Evolutionary conservation across 2,888 invertebrate species (phyloP), one percentile per base, ranked within the genome.

Genomic region (Limnephilus marmoratus): DNA sequence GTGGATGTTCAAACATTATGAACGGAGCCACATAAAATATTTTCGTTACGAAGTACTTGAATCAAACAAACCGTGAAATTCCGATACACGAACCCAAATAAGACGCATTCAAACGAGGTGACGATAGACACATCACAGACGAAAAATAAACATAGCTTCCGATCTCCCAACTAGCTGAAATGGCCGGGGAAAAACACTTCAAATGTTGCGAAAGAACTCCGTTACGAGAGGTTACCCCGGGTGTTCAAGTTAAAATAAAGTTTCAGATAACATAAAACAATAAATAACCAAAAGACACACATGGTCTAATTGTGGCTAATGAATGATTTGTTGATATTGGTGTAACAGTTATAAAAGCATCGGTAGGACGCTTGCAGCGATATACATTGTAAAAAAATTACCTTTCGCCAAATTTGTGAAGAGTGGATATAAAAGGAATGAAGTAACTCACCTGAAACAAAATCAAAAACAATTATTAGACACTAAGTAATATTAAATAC

Each of bases 391-490:
- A 49, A 15, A 49, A 49, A 49, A 49, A 34, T 83, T 83, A 83
- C 83, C 41, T 83, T 31, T 12, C 3, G 3, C 37, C 34, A 2
- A 37, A 24, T 31, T 83, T 34, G 37, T 37, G 83, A n/a, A 83
- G 37, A 7, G 9, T 83, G 83, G 4, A 83, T 41, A 34, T 31
- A 7, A 29, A 31, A 18, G 34, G 24, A 37, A 11, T 11, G 34
- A 37, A 24, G 83, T n/a, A n/a, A 86, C 86, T 86, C 86, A 86
- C 86, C 86, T 86, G 45, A 86, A 86, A 86, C 41, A n/a, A 86
- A 45, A 86, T 13, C 7, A 49, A 49, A 86, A 86, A 15, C 29
- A 37, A 29, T n/a, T 2, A 86, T 86, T 86, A 86, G 86, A 86
- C 24, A 68, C 4, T 68, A 18, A 15, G 0, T 3, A 53, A 85